Evolutionary conservation across 2,113 vertebrate genomes (phyloP), one percentile per base, ranked within the genome.

Genomic region (Catharus bicknelli): DNA sequence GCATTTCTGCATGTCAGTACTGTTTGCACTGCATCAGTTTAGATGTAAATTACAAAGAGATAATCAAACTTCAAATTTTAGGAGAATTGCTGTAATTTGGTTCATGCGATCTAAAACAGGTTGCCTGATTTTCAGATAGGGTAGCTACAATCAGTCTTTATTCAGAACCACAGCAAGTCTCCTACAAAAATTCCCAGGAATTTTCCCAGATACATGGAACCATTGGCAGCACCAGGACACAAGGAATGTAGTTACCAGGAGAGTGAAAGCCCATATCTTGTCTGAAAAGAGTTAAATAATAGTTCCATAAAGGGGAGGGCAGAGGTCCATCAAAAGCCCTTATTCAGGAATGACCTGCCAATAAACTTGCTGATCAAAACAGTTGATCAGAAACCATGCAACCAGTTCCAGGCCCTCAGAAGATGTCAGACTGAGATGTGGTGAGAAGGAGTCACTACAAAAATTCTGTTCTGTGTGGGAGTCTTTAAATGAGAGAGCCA

Each of bases 351-450:
- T 9, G 16, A 83, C 53, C 9, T 48, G 13, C 4, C 42, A 40
- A 26, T 38, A n/a, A 87, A 42, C 10, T 48, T 89, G 40, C 47
- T 63, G 51, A 82, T 36, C 43, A 48, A 68, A 79, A 47, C 6
- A 53, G 16, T 27, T 38, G 45, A 45, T 45, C n/a, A 68, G 80
- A 88, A 92, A 10, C 9, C 30, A 58, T 29, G 22, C 27, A 81
- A 11, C 16, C 1, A 1, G 10, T 40, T 82, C 21, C 72, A 86
- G 30, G 18, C 25, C 38, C 55, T 17, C 2, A n/a, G 22, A 64
- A 45, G 9, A 34, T 2, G 11, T 21, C 0, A 6, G 40, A 61
- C 5, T 23, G 64, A 61, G 34, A 51, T 3, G 4, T 4, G 10
- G 16, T 38, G 36, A 77, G 62, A 16, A 69, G 48, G 25, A 72